phyloP scores from a whole-genome alignment of 1,140 invertebrate genomes.

The Drosophila jambulina region DNA sequence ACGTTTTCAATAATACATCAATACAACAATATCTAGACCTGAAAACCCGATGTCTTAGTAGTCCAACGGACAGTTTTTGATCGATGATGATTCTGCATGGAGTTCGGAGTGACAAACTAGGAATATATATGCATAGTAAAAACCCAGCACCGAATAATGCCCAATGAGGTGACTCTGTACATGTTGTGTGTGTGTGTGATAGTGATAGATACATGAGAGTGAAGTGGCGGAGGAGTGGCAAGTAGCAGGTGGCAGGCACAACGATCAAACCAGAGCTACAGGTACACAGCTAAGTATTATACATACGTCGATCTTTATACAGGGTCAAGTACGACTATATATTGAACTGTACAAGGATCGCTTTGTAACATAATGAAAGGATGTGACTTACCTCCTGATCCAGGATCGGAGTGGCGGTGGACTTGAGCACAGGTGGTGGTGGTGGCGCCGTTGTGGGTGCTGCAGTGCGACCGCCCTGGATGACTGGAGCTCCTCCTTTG shows the following conservation, averaged over 20 bases:
- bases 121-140: conserved; percentile 12
- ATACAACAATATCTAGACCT: not conserved
- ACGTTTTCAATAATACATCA: too few relatives aligned
- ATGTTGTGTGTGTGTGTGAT: conserved; percentile 13
- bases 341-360: conserved; percentile 35
- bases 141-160: conserved; percentile 60
- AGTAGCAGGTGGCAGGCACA: conserved; percentile 65
- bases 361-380: not conserved
- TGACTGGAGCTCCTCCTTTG: conserved; percentile 34
- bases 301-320: conserved; percentile 49
- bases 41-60: not conserved
- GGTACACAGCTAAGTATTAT: conserved; percentile 52
- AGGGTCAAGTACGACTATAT: conserved; percentile 31
- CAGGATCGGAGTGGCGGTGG: conserved; percentile 86
- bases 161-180: conserved; percentile 33
- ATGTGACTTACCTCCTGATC: conserved; percentile 88
- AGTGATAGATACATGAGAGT: conserved; percentile 49
- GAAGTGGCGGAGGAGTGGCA: conserved; percentile 24
- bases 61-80: not conserved
- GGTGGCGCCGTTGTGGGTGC: conserved; percentile 86
- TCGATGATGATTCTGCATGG: conserved; percentile 30
- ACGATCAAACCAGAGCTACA: conserved; percentile 68
- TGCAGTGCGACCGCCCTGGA: conserved; percentile 50
- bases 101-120: conserved; percentile 19
- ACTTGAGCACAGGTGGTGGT: conserved; percentile 86